Evolutionary conservation across 1,140 invertebrate species (phyloP).

Genomic region (Protaetia brevitarsis): DNA sequence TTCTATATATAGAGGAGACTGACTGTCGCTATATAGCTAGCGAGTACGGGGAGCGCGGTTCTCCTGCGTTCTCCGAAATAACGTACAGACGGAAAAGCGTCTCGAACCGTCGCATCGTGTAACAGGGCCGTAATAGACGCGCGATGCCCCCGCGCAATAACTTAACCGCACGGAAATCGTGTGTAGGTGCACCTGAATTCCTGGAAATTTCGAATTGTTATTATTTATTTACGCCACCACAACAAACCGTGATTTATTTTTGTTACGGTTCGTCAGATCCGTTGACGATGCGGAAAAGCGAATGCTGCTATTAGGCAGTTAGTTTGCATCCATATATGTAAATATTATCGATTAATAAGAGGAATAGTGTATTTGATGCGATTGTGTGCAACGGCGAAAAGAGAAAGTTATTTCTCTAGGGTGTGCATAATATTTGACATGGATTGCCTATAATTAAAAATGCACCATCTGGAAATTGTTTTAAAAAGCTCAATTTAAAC

Average conservation of each 20-base stretch:
- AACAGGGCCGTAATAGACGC: neutral
- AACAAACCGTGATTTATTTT: neutral
- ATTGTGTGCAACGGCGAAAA: no score
- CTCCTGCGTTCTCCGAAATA: neutral
- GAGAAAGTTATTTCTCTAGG: no score
- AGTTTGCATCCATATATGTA: slow-evolving; percentile 4
- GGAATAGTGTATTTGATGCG: no score
- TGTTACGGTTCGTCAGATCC: neutral
- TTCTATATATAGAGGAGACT: slow-evolving; percentile 16
- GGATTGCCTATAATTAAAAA: no score
- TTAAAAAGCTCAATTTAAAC: no score
- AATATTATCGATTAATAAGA: slow-evolving; percentile 11
- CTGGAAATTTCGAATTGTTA: neutral
- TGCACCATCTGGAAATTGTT: no score
- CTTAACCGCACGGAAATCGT: slow-evolving; percentile 1
- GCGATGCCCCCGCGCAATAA: neutral
- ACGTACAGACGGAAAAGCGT: neutral
- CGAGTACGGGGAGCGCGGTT: neutral
- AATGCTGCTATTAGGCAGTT: no score
- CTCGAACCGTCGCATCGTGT: neutral
- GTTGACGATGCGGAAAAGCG: neutral
- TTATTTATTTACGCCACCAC: neutral
- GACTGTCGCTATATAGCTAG: slow-evolving; percentile 1
- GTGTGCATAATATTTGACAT: no score
- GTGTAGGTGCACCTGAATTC: neutral